Evolutionary conservation across 2,797 vertebrate species (phyloP), one percentile per base, ranked within the genome.

Genomic region (Sarcophilus harrisii): DNA sequence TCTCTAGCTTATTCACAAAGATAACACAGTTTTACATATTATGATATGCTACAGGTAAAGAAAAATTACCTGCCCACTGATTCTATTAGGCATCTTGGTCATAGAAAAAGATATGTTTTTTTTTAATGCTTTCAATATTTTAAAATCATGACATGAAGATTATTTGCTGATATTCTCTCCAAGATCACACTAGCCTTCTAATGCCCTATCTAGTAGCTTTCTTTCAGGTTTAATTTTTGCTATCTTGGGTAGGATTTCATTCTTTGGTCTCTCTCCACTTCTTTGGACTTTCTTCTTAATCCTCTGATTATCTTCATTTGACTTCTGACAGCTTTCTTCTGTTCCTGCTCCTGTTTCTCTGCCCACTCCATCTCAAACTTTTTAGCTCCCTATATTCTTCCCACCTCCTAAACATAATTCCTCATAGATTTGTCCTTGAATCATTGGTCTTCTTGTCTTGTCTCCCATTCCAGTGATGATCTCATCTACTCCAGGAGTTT

Each of bases 21-120:
- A 87, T 49, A 87, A 49, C 21, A 81, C 38, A 87, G 5, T 49
- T 2, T 27, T 87, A 45, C 4, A 87, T 11, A 45, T 81, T 81
- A 45, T 81, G 92, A 2, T 55, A 8, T 94, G 32, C 32, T 81
- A 27, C 62, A 28, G n/a, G n/a, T 95, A 91, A 95, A 59, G 93
- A 90, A 87, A 59, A 18, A 55, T 91, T 90, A 94, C 91, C 59
- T 60, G 5, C 55, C 73, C 45, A 3, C 87, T 49, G 38, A 55
- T 95, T 24, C 14, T 62, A 16, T 5, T 13, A 0, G n/a, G 52
- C 4, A 6, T 91, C 57, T 32, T 91, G 18, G 60, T 58, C 32
- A 57, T 45, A 29, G 12, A 95, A 58, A 73, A 10, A 90, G 49
- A 58, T 66, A 3, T 52, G 6, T 5, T 49, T 49, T 49, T n/a